These are phyloP conservation scores for Sphyrna mokarran DNA, from an alignment of 2,113 vertebrate genomes.

Conservation along the genomic window DNA sequence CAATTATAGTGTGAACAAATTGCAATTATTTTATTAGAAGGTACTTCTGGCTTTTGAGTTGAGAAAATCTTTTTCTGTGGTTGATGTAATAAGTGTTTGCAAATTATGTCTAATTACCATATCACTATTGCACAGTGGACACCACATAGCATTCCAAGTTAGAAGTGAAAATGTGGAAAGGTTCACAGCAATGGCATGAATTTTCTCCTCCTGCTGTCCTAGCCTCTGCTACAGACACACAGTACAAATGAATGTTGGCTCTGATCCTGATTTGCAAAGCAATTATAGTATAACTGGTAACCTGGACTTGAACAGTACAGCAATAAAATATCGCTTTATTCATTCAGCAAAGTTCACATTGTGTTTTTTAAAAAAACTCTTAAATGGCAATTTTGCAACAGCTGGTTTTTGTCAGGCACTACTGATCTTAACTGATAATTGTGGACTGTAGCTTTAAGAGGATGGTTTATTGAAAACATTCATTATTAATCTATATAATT, in stretches of 20 bases:
- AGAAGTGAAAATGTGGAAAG: not conserved
- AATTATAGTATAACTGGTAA: constrained; percentile 1
- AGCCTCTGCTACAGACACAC: not conserved
- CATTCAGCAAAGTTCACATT: constrained; percentile 5
- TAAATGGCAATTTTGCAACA: not conserved
- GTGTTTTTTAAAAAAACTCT: not conserved
- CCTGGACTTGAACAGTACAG: not conserved
- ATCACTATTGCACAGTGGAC: not conserved
- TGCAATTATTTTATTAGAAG: not conserved
- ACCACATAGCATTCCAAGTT: not conserved
- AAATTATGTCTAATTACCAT: not conserved
- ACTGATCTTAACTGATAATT: constrained; percentile 32
- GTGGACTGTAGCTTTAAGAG: not conserved
- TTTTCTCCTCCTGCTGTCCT: not conserved
- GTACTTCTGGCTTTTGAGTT: not conserved
- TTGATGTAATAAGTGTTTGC: not conserved
- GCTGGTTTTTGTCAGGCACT: not conserved
- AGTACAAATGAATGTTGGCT: not conserved
- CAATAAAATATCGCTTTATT: not conserved
- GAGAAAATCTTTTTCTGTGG: not conserved
- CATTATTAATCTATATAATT: not conserved
- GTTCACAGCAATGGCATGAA: too few species aligned
- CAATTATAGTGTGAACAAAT: not conserved
- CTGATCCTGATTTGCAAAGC: constrained; percentile 10
- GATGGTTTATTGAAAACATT: not conserved